Base-by-base conservation (phyloP, 2,797 vertebrate genomes). In the Pelodytes ibericus region DNA sequence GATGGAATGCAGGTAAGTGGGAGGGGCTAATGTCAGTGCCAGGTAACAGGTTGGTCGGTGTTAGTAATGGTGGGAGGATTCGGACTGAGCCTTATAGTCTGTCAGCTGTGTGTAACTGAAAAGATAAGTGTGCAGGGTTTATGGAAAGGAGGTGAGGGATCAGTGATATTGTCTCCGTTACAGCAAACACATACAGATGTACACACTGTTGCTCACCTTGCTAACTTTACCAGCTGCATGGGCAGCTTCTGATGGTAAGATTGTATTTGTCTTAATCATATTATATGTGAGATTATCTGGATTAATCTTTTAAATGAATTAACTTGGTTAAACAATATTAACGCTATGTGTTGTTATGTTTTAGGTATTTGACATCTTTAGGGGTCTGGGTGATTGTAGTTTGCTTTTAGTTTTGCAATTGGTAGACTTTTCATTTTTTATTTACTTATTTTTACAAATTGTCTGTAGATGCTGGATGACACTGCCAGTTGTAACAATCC, bases 211-310 rank as follows among this genome's bases (percentile, higher is more conserved):
- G 4, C 24, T 73, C 11, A 24, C 7, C 18, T 4, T 72, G 5
- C 3, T 79, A 6, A 16, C 59, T 3, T 4, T 69, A 11, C 47
- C 76, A 24, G 64, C n/a, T 56, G 20, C 30, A 61, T 63, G 51
- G 63, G 71, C 71, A 24, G 70, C 63, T 1, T 68, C 76, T 73
- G 24, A 57, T 31, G 76, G 76, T 79, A 79, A 79, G 66, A 20
- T 0, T 4, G 13, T 9, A 56, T 13, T 29, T 44, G 9, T 36
- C 11, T 1, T 36, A 36, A 36, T 1, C 33, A 36, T 36, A 6
- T 36, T 36, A 36, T 5, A 6, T 6, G 33, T 1, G 11, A 1
- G 33, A 6, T 11, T 6, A 11, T 36, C 11, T 36, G 33, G 33
- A 36, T 36, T 5, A 11, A 1, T 36, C 33, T 36, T 36, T 36